Percentiles rank a stretch among this genome's conserved stretches.
These are phyloP conservation scores for Oscheius sp. DNA, from an alignment of 2,888 invertebrate genomes.

Conservation along the genomic window DNA sequence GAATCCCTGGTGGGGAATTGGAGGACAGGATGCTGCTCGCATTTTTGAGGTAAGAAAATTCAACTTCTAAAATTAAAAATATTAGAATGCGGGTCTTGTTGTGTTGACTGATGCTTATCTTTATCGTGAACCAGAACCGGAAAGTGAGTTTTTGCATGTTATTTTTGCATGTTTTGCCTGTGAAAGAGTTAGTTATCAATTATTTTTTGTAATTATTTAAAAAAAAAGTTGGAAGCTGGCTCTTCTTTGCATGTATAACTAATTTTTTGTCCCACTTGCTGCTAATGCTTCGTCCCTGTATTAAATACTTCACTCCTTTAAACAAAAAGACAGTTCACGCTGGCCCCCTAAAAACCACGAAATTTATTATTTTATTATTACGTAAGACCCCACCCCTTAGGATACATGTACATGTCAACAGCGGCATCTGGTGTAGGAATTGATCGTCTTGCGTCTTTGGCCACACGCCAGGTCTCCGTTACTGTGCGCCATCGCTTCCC, in stretches of 20 bases:
- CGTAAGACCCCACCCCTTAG: background rate
- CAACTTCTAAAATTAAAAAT: background rate
- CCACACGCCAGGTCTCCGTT: conserved; percentile 4
- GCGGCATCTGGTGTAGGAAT: conserved; percentile 13
- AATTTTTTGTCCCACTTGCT: background rate
- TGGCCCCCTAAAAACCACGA: conserved; percentile 6
- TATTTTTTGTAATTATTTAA: background rate
- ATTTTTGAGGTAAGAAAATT: conserved; percentile 67
- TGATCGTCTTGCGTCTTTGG: conserved; percentile 23
- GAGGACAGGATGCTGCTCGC: conserved; percentile 71
- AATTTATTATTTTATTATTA: too few relatives aligned
- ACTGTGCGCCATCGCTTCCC: conserved; percentile 19
- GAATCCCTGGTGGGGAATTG: conserved; percentile 34
- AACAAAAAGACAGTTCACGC: conserved; percentile 17
- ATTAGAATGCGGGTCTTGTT: conserved; percentile 70
- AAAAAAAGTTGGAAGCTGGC: background rate
- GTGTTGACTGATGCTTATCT: conserved; percentile 70
- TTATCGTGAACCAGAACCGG: conserved; percentile 66
- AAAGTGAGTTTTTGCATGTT: conserved; percentile 54
- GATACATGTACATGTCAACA: conserved; percentile 18
- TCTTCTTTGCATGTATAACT: background rate
- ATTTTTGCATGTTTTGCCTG: background rate
- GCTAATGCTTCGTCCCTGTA: background rate
- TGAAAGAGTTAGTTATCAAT: background rate
- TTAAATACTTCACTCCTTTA: conserved; percentile 10